Evolutionary conservation across 2,113 vertebrate species (phyloP).

Genomic region (Asarcornis scutulata): DNA sequence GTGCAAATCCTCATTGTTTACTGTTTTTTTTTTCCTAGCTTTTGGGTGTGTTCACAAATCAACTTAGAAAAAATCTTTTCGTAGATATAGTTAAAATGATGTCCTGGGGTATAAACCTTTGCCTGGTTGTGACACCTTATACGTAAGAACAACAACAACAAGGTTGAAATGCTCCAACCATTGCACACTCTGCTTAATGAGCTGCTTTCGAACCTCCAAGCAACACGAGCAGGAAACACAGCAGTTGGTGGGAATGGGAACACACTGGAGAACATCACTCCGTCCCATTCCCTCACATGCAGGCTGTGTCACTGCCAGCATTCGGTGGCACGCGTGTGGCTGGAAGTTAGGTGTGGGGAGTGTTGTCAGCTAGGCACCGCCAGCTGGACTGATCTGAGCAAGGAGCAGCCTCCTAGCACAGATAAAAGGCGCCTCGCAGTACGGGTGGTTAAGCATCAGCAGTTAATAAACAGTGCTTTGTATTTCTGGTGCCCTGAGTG

Average conservation of each 20-base stretch:
- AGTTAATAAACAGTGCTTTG: background rate
- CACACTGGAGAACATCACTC: background rate
- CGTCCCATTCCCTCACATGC: background rate
- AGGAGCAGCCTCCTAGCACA: background rate
- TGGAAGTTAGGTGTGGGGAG: rapidly evolving
- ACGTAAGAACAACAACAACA: background rate
- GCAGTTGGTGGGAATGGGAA: rapidly evolving
- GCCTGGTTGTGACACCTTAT: background rate
- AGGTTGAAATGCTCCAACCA: background rate
- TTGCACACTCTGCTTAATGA: background rate
- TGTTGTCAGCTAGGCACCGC: background rate
- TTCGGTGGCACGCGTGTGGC: background rate
- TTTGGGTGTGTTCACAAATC: background rate
- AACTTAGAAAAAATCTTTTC: background rate
- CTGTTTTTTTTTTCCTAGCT: background rate
- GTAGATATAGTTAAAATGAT: background rate
- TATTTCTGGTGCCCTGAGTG: background rate
- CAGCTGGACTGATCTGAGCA: background rate
- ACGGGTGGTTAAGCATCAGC: background rate
- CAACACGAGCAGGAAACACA: background rate
- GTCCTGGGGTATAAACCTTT: background rate
- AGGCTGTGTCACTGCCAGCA: background rate
- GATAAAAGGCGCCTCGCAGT: background rate
- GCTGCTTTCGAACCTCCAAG: background rate
- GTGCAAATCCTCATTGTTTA: constrained; percentile 12